These are phyloP conservation scores for Rhodeus uyekii DNA, from an alignment of 2,797 vertebrate genomes.

Conservation along the genomic window DNA sequence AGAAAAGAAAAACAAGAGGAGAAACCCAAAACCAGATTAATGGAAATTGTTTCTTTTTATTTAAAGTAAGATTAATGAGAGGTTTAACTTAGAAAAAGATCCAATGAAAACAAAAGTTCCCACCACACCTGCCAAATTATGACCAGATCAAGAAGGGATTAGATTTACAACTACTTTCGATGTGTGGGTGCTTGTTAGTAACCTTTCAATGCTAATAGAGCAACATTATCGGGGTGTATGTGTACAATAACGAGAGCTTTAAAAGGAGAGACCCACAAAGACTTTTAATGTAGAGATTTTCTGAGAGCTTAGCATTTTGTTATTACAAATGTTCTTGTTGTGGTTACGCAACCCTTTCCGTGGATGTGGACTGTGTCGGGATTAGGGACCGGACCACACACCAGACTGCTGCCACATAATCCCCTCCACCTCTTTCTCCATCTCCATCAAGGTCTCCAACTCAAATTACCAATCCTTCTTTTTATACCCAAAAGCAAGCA, in stretches of 20 bases:
- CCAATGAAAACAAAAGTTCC: not conserved
- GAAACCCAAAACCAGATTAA: not conserved
- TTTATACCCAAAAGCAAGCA: conserved; percentile 10
- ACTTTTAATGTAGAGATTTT: conserved; percentile 57
- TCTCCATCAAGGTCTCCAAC: not conserved
- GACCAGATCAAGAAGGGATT: conserved; percentile 1
- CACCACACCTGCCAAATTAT: conserved; percentile 30
- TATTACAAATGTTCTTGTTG: conserved; percentile 58
- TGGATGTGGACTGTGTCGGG: conserved; percentile 55
- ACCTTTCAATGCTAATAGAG: not conserved
- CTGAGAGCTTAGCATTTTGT: conserved; percentile 58
- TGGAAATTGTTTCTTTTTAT: conserved; percentile 1
- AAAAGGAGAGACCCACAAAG: not conserved
- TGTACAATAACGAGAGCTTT: not conserved
- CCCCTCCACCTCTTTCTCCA: conserved; percentile 4
- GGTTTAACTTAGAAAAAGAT: not conserved
- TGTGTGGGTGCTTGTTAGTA: not conserved
- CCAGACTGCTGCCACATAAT: conserved; percentile 17
- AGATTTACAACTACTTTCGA: not conserved
- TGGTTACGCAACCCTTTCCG: conserved; percentile 61
- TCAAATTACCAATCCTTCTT: not conserved
- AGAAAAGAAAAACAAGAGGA: conserved; percentile 5
- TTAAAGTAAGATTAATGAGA: conserved; percentile 20
- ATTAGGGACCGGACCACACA: conserved; percentile 49
- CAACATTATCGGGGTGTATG: conserved; percentile 20